Percentiles rank a stretch among this genome's conserved stretches.
These are phyloP conservation scores for Arctopsyche grandis DNA, from an alignment of 1,140 invertebrate genomes.

Conservation along the genomic window DNA sequence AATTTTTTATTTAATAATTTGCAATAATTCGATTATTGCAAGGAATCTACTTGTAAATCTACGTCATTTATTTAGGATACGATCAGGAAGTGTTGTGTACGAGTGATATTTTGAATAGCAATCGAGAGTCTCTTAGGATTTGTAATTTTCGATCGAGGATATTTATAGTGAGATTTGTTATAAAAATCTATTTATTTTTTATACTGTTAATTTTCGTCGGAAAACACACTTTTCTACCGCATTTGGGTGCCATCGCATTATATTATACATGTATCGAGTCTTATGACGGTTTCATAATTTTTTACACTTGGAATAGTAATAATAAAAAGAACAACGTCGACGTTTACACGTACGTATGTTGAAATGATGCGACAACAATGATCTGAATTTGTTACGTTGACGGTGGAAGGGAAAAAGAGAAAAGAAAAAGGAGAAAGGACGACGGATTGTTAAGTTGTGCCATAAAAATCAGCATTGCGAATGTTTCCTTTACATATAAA, in stretches of 20 bases:
- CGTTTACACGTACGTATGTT: neutral
- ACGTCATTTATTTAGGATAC: neutral
- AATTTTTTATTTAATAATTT: neutral
- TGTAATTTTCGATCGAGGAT: neutral
- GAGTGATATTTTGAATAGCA: slow-evolving; percentile 19
- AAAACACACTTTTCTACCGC: neutral
- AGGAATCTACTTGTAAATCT: neutral
- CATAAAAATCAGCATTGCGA: neutral
- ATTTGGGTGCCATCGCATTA: too few relatives aligned
- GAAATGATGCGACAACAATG: neutral
- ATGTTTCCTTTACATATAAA: neutral
- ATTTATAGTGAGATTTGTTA: neutral
- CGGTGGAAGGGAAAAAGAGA: too few relatives aligned
- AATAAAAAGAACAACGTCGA: neutral
- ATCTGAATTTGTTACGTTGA: neutral
- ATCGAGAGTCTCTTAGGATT: neutral
- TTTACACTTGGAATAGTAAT: too few relatives aligned
- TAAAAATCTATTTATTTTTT: neutral
- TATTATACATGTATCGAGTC: too few relatives aligned
- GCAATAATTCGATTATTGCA: neutral
- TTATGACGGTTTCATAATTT: too few relatives aligned
- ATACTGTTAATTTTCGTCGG: neutral
- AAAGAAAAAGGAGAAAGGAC: neutral
- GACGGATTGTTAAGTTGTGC: neutral
- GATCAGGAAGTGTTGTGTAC: slow-evolving; percentile 9